These are phyloP conservation scores for Orycteropus afer DNA, from an alignment of 2,113 vertebrate genomes.

Conservation along the genomic window DNA sequence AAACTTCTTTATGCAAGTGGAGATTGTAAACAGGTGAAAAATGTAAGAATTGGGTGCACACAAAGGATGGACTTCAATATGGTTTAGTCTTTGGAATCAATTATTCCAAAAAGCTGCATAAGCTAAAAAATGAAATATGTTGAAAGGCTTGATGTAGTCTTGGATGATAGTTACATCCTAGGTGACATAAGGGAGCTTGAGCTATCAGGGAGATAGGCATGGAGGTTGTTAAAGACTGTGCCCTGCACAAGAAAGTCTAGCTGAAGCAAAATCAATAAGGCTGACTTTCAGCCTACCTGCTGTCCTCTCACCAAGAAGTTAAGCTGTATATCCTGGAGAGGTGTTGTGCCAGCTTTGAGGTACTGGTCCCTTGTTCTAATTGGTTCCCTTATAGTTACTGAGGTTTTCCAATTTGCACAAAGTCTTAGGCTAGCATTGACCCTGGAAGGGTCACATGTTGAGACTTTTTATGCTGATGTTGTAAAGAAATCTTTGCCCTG, in stretches of 20 bases:
- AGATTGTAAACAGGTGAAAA: not conserved
- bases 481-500: not conserved
- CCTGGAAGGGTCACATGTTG: not conserved
- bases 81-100: not conserved
- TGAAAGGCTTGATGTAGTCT: not conserved
- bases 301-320: not conserved
- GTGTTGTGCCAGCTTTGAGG: not conserved
- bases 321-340: fast-evolving
- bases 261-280: too few relatives aligned
- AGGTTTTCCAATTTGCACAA: not conserved
- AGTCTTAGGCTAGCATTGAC: not conserved
- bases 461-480: not conserved
- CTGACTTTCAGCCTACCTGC: not conserved
- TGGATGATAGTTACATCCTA: not conserved
- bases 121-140: not conserved
- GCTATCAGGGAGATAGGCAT: not conserved
- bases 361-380: too few relatives aligned
- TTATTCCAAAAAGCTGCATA: not conserved
- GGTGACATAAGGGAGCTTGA: not conserved
- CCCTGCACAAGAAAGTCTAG: not conserved
- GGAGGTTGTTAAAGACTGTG: not conserved
- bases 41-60: not conserved
- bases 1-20: not conserved
- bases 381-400: not conserved
- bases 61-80: not conserved